phyloP scores from a whole-genome alignment of 2,113 vertebrate genomes.

The Pithys albifrons region DNA sequence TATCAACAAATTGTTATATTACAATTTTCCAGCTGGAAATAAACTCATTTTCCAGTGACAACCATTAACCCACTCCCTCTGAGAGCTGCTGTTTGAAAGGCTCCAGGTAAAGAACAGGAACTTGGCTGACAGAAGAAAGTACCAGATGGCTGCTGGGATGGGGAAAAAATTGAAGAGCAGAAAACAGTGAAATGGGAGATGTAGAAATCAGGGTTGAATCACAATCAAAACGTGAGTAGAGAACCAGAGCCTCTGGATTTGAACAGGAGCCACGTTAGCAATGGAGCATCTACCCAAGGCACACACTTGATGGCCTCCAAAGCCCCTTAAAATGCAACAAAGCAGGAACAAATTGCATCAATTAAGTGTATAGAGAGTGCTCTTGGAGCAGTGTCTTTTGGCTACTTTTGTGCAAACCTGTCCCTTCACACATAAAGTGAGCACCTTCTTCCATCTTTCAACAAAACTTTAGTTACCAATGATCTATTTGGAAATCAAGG shows the following conservation, averaged over 20 bases:
- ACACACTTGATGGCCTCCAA: background rate
- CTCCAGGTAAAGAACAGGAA: constrained; percentile 67
- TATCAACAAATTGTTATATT: constrained; percentile 43
- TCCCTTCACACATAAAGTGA: background rate
- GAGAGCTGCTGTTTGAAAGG: constrained; percentile 29
- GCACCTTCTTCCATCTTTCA: background rate
- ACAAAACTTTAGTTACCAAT: background rate
- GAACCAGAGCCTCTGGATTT: constrained; percentile 23
- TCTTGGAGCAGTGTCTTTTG: background rate
- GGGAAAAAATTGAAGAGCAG: background rate
- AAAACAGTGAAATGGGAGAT: constrained; percentile 60
- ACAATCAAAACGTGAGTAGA: constrained; percentile 21
- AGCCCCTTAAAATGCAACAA: constrained; percentile 6
- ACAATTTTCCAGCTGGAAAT: constrained; percentile 65
- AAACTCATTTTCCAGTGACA: constrained; percentile 65
- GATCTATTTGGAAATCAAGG: background rate
- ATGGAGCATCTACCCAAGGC: background rate
- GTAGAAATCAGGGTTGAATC: constrained; percentile 48
- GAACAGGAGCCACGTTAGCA: constrained; percentile 41
- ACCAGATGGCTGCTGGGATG: constrained; percentile 61
- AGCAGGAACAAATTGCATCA: constrained; percentile 22
- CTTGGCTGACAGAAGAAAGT: constrained; percentile 61
- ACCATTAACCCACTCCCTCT: constrained; percentile 54
- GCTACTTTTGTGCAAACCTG: background rate
- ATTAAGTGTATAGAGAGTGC: background rate